These are phyloP conservation scores for Diaperis boleti DNA, from an alignment of 2,888 invertebrate species.

Conservation along the genomic window DNA sequence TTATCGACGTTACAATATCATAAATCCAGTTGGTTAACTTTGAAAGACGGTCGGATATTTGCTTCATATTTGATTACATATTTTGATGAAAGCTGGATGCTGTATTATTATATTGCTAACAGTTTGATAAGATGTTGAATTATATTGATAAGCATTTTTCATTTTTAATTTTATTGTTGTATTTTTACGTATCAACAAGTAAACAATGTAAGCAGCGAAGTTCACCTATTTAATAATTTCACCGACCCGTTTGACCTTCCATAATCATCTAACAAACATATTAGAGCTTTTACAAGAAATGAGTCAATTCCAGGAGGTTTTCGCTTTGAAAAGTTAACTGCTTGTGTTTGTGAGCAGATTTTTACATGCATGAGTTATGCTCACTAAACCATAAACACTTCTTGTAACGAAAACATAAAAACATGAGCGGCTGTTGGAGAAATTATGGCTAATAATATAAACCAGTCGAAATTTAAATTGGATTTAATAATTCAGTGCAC, in stretches of 20 bases:
- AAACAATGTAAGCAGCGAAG: too few relatives aligned
- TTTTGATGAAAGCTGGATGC: not conserved
- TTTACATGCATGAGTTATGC: too few relatives aligned
- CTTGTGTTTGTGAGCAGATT: too few relatives aligned
- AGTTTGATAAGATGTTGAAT: not conserved
- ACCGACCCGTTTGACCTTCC: not conserved
- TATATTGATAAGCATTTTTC: not conserved
- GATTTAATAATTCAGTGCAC: constrained; percentile 59
- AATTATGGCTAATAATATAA: constrained; percentile 40
- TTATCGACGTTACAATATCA: not conserved
- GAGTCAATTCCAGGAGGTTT: too few relatives aligned
- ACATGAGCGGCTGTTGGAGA: not conserved
- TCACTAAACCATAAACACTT: too few relatives aligned
- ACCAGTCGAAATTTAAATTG: constrained; percentile 57
- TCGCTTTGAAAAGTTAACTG: too few relatives aligned
- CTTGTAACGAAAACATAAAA: not conserved
- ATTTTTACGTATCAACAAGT: too few relatives aligned
- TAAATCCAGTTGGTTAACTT: not conserved
- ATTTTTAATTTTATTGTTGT: too few relatives aligned
- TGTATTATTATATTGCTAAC: not conserved
- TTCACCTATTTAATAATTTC: not conserved
- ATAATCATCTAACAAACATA: too few relatives aligned
- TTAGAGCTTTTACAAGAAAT: not conserved
- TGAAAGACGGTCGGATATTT: not conserved
- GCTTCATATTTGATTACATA: constrained; percentile 1